Evolutionary conservation across 64 coral and sea anemone species (phyloP).

Genomic region (Stylophora pistillata): DNA sequence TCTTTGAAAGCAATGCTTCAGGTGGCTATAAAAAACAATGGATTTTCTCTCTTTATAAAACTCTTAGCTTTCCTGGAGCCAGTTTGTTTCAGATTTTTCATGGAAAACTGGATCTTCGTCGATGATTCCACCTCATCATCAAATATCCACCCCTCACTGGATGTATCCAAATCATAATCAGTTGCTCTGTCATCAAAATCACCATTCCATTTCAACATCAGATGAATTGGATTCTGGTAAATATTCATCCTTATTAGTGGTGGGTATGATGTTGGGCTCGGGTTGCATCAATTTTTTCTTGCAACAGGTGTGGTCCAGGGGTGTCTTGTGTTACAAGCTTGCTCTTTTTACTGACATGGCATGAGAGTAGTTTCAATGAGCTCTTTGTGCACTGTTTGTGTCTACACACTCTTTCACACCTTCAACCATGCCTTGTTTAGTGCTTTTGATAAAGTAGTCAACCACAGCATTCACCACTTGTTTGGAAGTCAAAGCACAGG

Average conservation of each 20-base stretch:
- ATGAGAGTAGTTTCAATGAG: neutral
- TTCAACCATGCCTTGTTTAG: no score
- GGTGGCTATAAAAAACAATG: constrained; percentile 1
- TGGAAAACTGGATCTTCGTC: constrained; percentile 31
- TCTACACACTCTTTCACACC: no score
- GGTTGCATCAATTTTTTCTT: neutral
- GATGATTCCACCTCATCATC: constrained; percentile 22
- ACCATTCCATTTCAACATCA: neutral
- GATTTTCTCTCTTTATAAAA: constrained; percentile 9
- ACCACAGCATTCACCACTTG: no score
- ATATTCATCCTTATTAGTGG: neutral
- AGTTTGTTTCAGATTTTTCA: constrained; percentile 13
- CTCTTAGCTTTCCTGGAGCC: constrained; percentile 39
- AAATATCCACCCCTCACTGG: constrained; percentile 35
- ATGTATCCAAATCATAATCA: constrained; percentile 21
- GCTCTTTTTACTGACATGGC: neutral
- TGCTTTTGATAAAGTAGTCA: no score
- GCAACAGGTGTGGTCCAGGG: constrained; percentile 16
- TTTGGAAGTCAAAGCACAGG: no score
- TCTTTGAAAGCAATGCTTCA: constrained; percentile 21
- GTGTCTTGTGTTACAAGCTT: neutral
- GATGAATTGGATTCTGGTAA: neutral
- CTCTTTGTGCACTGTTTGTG: no score
- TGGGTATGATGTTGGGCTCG: neutral
- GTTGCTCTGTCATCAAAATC: neutral